phyloP scores from a whole-genome alignment of 2,113 vertebrate species.

The Pseudonaja textilis region DNA sequence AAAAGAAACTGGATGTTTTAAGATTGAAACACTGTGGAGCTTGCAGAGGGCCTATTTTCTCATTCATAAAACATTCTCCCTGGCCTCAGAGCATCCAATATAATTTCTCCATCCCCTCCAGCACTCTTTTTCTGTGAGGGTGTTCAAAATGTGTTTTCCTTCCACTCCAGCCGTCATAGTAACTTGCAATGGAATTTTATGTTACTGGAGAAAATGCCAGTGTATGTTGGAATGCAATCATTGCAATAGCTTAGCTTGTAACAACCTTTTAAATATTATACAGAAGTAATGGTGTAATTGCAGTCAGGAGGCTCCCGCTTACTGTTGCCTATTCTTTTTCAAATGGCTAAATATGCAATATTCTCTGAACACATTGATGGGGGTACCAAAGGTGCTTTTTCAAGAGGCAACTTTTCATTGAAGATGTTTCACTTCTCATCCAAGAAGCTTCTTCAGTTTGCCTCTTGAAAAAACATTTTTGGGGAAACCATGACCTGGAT shows the following conservation, averaged over 20 bases:
- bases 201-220: not conserved
- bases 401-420: not conserved
- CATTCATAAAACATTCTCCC: not conserved
- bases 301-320: not conserved
- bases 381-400: not conserved
- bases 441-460: not conserved
- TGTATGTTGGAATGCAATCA: not conserved
- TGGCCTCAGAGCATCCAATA: not conserved
- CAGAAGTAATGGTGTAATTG: not conserved
- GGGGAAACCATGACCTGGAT: not conserved
- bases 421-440: not conserved
- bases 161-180: not conserved
- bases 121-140: not conserved
- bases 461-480: not conserved
- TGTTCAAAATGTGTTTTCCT: not conserved
- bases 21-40: not conserved
- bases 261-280: not conserved
- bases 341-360: not conserved
- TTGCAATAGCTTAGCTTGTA: not conserved
- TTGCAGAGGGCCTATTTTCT: not conserved
- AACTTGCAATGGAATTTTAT: not conserved
- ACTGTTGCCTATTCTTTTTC: not conserved
- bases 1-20: not conserved
- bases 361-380: not conserved
- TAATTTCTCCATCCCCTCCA: not conserved